Percentiles rank a stretch among this genome's conserved stretches.
phyloP scores from a whole-genome alignment of 2,113 vertebrate species.

The Strix aluco region DNA sequence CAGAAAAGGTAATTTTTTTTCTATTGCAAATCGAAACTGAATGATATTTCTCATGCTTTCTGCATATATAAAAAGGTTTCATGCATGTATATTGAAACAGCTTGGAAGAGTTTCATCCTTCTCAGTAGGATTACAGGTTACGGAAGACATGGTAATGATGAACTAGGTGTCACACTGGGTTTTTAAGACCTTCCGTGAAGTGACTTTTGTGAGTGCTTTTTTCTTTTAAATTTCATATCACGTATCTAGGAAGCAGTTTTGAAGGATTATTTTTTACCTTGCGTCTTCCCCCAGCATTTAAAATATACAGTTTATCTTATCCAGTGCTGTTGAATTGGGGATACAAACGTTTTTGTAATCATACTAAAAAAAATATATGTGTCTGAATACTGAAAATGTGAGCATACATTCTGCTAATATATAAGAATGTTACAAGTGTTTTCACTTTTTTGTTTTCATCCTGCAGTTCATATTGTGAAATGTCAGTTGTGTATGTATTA shows the following conservation, averaged over 20 bases:
- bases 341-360: not conserved
- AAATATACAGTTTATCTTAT: not conserved
- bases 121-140: conserved; percentile 13
- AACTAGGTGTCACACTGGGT: not conserved
- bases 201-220: conserved; percentile 22
- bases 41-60: not conserved
- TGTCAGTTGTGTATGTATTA: not conserved
- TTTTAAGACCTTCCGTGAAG: conserved; percentile 3
- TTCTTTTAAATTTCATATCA: not conserved
- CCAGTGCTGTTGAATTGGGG: not conserved
- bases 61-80: conserved; percentile 1
- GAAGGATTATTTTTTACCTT: not conserved
- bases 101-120: conserved; percentile 12
- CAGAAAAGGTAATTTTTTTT: not conserved
- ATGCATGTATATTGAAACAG: not conserved
- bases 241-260: not conserved
- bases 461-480: not conserved
- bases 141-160: conserved; percentile 3
- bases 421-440: not conserved
- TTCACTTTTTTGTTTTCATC: not conserved
- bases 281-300: not conserved
- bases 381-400: not conserved
- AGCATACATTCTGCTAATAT: not conserved
- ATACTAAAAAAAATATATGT: not conserved
- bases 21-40: not conserved